Evolutionary conservation across 2,113 vertebrate genomes (phyloP), one percentile per base, ranked within the genome.

Genomic region (Bucco capensis): DNA sequence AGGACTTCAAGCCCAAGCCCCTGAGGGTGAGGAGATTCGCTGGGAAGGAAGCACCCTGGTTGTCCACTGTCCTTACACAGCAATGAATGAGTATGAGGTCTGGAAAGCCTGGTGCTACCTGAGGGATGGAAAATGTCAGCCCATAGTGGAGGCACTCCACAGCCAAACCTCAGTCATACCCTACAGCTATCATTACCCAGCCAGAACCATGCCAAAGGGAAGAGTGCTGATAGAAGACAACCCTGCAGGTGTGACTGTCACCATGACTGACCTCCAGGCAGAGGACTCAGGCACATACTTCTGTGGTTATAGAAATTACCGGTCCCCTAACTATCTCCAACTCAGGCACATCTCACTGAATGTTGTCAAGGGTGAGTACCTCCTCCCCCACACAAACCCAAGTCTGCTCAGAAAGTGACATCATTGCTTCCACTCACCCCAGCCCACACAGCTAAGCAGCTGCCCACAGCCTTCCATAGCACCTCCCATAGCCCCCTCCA

Each of bases 291-390:
- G 95, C 40, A 78, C 7, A 0, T 98, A 98, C 35, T 37, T 1
- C 85, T 98, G 97, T 64, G 47, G 33, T 81, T 75, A 30, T 8
- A 49, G 7, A 31, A 25, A 5, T 22, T 13, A 49, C 0, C 9
- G 2, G 8, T 10, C 22, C 19, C 4, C 13, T 8, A 0, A 0
- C 2, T 19, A 27, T 6, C 0, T 0, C 11, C 40, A 5, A 3
- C 19, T 97, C 7, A 75, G 30, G 86, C 60, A 1, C 0, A 66
- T 97, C 83, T 84, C 70, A 6, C 80, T 98, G 84, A 53, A n/a
- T 5, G 96, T 97, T 46, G 96, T 69, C 81, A 93, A 79, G 80
- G 97, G 97, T 97, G 70, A 97, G 97, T 73, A 77, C 8, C 61
- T 67, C n/a, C 6, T 11, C 14, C 44, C 33, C 6, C 50, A 57